Evolutionary conservation across 2,113 vertebrate species (phyloP), one percentile per base, ranked within the genome.

Genomic region (Delphinus delphis): DNA sequence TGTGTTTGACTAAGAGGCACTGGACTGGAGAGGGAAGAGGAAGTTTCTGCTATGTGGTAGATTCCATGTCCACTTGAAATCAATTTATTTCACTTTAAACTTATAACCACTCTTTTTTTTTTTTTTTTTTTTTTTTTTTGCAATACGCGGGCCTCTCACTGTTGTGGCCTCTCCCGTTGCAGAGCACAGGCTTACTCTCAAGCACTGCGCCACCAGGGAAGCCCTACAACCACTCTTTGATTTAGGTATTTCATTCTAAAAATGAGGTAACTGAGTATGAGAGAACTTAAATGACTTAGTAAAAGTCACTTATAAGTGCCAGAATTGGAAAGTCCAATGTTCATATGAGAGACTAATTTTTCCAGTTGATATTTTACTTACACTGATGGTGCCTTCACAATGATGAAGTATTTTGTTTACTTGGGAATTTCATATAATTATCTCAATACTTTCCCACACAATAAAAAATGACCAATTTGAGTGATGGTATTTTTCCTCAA

Each of bases 321-420:
- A n/a, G 63, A 94, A 90, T 2, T 38, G 3, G 14, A 47, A 88
- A 77, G 31, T 73, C 44, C 44, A 60, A 3, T 73, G 15, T 86
- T 76, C 26, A 44, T 55, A 18, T 50, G 41, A 68, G 28, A 88
- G 44, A 71, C 44, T 89, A 60, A 90, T 80, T 90, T 63, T 18
- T 79, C 47, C 47, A 47, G 25, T 74, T 44, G 41, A 68, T 55
- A 62, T 80, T 96, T 93, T 65, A 71, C 50, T 94, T 76, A 79
- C 28, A 71, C 50, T 88, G 71, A 44, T 5, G 18, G n/a, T 26
- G 18, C 36, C 63, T 97, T 97, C 60, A 94, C 70, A 92, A 68
- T 94, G 95, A 95, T 90, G 80, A 96, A 97, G 73, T 74, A 55
- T 44, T 91, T 96, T 88, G 68, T 97, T 97, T 96, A 92, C 86